These are phyloP conservation scores for Sebastes cheni DNA, from an alignment of 2,797 vertebrate species.

Conservation along the genomic window DNA sequence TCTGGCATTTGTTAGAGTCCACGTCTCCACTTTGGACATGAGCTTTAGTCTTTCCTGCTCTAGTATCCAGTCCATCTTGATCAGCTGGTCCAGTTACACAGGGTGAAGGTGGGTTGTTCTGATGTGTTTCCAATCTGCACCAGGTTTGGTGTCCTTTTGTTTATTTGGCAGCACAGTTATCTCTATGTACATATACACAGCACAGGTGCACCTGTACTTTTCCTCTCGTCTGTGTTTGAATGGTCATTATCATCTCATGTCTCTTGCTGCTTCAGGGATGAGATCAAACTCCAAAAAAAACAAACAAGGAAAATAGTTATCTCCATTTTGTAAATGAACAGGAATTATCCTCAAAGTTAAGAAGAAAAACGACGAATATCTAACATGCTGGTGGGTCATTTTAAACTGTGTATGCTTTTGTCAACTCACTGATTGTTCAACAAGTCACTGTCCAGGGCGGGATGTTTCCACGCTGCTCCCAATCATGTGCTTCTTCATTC, in stretches of 20 bases:
- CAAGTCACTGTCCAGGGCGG: neutral
- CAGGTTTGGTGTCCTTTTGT: neutral
- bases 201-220: neutral
- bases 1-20: neutral
- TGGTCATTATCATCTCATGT: neutral
- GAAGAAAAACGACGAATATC: neutral
- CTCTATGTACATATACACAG: neutral
- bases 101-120: neutral
- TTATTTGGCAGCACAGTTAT: neutral
- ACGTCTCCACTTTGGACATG: neutral
- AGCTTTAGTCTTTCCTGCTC: neutral
- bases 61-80: neutral
- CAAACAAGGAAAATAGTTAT: neutral
- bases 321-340: neutral
- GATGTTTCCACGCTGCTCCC: neutral
- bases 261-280: neutral
- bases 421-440: conserved; percentile 10
- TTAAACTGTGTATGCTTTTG: neutral
- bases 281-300: neutral
- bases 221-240: neutral
- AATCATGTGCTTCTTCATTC: neutral
- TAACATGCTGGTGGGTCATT: neutral
- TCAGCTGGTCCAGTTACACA: neutral
- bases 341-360: neutral
- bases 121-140: neutral